These are phyloP conservation scores for Solenopsis invicta DNA, from an alignment of 1,140 invertebrate genomes.

Conservation along the genomic window DNA sequence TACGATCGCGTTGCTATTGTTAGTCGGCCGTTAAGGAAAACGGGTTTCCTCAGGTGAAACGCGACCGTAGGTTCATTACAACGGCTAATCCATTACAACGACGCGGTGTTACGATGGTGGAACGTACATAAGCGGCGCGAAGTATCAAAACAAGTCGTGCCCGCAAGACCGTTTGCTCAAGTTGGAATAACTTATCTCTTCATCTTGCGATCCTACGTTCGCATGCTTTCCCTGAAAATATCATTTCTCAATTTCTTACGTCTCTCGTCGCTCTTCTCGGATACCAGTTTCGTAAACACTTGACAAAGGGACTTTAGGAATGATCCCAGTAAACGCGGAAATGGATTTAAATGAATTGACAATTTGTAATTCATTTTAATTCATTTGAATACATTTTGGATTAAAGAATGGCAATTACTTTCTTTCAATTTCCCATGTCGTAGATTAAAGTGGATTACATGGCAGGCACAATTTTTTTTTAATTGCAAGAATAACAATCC, in stretches of 20 bases:
- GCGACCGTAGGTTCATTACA: conserved; percentile 31
- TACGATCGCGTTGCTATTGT: conserved; percentile 43
- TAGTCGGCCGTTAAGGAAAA: conserved; percentile 53
- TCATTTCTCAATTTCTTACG: background rate
- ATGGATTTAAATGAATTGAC: no score
- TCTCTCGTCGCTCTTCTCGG: background rate
- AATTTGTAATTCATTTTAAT: no score
- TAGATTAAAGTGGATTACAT: no score
- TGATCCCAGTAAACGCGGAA: background rate
- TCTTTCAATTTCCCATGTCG: no score
- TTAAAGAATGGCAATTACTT: no score
- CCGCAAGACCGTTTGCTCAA: conserved; percentile 8
- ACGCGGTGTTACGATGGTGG: conserved; percentile 24
- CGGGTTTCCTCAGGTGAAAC: conserved; percentile 49
- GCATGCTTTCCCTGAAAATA: background rate
- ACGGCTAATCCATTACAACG: conserved; percentile 38
- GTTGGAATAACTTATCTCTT: conserved; percentile 19
- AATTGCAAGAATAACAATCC: no score
- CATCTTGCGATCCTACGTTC: background rate
- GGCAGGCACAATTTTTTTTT: no score
- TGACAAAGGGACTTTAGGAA: conserved; percentile 28
- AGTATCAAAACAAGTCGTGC: conserved; percentile 13
- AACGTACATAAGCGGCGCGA: conserved; percentile 10
- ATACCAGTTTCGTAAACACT: background rate
- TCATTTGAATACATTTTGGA: no score